Base-by-base conservation (phyloP, 2,113 vertebrate genomes). In the Lepisosteus osseus region DNA sequence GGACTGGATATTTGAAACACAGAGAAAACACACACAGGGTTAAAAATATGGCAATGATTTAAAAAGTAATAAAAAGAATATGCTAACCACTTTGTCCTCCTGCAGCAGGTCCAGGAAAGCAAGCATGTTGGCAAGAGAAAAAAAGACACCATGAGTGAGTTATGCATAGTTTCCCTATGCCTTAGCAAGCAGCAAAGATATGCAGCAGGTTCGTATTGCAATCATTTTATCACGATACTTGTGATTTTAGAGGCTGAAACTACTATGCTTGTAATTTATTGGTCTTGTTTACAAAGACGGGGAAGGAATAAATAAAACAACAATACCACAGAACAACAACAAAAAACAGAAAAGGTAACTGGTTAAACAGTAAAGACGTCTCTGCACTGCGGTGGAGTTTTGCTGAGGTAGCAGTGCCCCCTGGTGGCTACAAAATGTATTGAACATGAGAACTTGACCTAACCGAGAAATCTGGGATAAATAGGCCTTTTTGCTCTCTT, bases 1-100 rank as follows among this genome's bases (percentile, higher is more conserved):
- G 29, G 29, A 29, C 29, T 29, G 29, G 29, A 29, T 29, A 29
- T 29, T 29, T 29, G 29, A 29, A 29, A 29, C 72, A 86, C 15
- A 45, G 11, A 29, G 41, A 55, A 29, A 61, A 62, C 55, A 68
- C 29, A 29, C 29, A 29, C 29, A 29, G 29, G 29, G 40, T 47
- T 12, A 7, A 57, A 68, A 69, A 54, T 17, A 12, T 40, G 29
- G 29, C 45, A 61, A 51, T 51, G 66, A 68, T 62, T 15, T 7
- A n/a, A 73, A 6, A 68, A 67, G 74, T 64, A 78, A 74, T 59
- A 77, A 87, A 89, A 87, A 87, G 61, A 59, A 74, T 80, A 88
- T 85, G 87, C 91, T 92, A 86, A 93, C 92, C 91, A 91, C 89
- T 92, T 93, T 93, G 86, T 92, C 91, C 86, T 93, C 90, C 92